phyloP scores from a whole-genome alignment of 2,888 invertebrate genomes.

The Ophraella communa region DNA sequence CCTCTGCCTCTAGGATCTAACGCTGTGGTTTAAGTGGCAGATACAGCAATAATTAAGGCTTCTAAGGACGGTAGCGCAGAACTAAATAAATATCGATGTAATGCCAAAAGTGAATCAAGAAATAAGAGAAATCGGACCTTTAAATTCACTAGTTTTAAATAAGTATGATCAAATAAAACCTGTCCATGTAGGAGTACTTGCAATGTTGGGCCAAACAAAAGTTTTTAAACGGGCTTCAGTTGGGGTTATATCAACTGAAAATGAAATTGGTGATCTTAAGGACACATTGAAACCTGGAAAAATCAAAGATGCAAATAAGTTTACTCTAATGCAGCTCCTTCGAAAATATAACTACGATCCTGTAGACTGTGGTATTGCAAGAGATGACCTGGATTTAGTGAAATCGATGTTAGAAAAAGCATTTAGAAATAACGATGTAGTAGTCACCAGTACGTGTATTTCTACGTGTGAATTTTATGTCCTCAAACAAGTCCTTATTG shows the following conservation, averaged over 20 bases:
- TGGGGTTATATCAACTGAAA: conserved; percentile 92
- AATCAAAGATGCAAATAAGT: conserved; percentile 92
- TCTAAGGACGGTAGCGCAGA: conserved; percentile 65
- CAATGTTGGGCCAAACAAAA: conserved; percentile 67
- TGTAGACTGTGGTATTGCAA: conserved; percentile 78
- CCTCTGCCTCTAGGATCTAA: conserved; percentile 83
- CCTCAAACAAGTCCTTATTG: conserved; percentile 77
- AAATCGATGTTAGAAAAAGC: conserved; percentile 66
- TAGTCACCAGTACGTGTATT: conserved; percentile 93
- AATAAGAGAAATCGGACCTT: conserved; percentile 69
- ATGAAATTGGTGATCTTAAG: conserved; percentile 78
- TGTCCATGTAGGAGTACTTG: conserved; percentile 73
- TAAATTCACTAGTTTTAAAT: conserved; percentile 65
- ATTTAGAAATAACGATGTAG: conserved; percentile 70
- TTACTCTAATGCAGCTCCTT: conserved; percentile 78
- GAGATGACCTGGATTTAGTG: conserved; percentile 72
- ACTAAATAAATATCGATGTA: conserved; percentile 77
- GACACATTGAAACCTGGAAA: conserved; percentile 72
- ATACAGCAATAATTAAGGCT: conserved; percentile 76
- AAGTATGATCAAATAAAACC: conserved; percentile 65
- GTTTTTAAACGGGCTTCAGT: conserved; percentile 71
- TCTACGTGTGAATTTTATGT: conserved; percentile 98
- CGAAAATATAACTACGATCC: conserved; percentile 71
- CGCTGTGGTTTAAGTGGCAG: conserved; percentile 85
- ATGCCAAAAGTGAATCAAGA: conserved; percentile 76